Conservation (phyloP, 2,113 vertebrate genomes). For the Halcyon senegalensis region DNA sequence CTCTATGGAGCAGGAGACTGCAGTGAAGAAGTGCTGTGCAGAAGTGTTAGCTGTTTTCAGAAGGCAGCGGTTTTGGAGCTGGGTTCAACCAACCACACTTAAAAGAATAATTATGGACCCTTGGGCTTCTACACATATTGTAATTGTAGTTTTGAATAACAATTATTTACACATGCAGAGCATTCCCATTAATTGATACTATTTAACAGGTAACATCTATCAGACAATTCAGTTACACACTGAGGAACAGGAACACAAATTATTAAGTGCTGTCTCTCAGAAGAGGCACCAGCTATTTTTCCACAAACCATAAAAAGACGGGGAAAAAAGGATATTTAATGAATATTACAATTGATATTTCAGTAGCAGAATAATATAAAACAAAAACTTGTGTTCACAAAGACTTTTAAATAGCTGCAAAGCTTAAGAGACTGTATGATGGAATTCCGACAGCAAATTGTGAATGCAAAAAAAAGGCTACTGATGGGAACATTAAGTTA, state of each 20-base stretch:
- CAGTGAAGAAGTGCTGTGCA: background rate
- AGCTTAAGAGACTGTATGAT: background rate
- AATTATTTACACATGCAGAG: background rate
- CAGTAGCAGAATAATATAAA: background rate
- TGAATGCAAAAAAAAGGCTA: background rate
- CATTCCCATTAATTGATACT: background rate
- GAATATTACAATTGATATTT: background rate
- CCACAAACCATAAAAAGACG: background rate
- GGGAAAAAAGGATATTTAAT: background rate
- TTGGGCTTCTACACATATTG: background rate
- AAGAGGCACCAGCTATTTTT: background rate
- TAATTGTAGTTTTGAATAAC: background rate
- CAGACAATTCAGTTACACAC: background rate
- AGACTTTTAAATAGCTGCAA: background rate
- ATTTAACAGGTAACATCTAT: background rate
- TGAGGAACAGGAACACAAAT: background rate
- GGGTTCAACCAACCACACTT: background rate
- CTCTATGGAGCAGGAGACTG: background rate
- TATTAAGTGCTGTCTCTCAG: background rate
- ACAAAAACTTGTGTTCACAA: background rate
- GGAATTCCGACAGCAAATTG: background rate
- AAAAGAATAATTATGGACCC: background rate
- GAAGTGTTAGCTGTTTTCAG: background rate
- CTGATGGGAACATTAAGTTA: background rate
- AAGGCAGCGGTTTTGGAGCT: background rate